Conservation (phyloP, 2,888 invertebrate genomes). For the Eupithecia centaureata region DNA sequence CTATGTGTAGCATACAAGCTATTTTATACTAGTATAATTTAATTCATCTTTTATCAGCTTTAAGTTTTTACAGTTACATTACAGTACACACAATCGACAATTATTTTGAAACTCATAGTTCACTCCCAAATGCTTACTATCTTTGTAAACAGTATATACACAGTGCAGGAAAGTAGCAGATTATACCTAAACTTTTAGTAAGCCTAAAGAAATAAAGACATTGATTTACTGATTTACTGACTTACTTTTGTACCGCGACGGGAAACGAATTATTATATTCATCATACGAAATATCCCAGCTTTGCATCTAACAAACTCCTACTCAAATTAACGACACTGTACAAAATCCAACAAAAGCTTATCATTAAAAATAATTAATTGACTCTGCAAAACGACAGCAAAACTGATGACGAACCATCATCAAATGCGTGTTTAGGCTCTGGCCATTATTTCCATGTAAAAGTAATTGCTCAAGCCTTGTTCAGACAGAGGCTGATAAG, state of each 20-base stretch:
- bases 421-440: slow-evolving; percentile 1
- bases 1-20: too few relatives aligned
- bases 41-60: too few relatives aligned
- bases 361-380: slow-evolving; percentile 13
- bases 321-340: neutral
- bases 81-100: too few relatives aligned
- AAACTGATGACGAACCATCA: slow-evolving; percentile 4
- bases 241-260: neutral
- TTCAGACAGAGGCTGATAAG: slow-evolving; percentile 21
- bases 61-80: too few relatives aligned
- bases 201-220: too few relatives aligned
- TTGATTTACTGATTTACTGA: too few relatives aligned
- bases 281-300: neutral
- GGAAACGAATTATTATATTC: neutral
- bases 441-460: slow-evolving; percentile 4
- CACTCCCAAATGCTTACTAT: neutral
- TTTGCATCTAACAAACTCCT: neutral
- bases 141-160: too few relatives aligned
- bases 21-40: too few relatives aligned
- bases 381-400: slow-evolving; percentile 2
- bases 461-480: slow-evolving; percentile 17
- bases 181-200: too few relatives aligned
- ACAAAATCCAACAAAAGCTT: slow-evolving; percentile 3
- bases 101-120: too few relatives aligned
- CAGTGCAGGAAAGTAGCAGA: too few relatives aligned